Conservation (phyloP, 2,797 vertebrate genomes). For the Mormyrops boulengeri region DNA sequence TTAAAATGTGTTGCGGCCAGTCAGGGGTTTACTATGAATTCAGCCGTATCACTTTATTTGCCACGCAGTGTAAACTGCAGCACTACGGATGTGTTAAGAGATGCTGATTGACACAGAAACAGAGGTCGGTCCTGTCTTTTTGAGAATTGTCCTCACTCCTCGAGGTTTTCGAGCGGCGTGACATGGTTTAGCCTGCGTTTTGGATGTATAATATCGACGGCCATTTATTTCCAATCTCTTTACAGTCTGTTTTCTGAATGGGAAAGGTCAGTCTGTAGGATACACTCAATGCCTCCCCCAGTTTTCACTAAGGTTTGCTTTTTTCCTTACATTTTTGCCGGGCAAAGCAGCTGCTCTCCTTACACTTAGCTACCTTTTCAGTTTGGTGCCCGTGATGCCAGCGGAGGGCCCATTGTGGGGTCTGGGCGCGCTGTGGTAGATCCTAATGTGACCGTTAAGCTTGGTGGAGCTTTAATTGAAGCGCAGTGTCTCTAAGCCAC, state of each 20-base stretch:
- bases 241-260: not conserved
- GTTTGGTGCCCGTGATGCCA: not conserved
- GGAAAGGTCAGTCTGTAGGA: not conserved
- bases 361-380: not conserved
- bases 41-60: not conserved
- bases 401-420: not conserved
- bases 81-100: not conserved
- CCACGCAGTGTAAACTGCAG: not conserved
- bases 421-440: not conserved
- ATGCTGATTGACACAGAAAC: not conserved
- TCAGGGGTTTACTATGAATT: not conserved
- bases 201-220: not conserved
- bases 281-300: not conserved
- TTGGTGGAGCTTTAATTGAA: not conserved
- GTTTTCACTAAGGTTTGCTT: not conserved
- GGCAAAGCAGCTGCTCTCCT: not conserved
- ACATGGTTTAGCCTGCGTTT: not conserved
- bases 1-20: not conserved
- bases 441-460: not conserved
- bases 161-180: not conserved
- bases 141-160: not conserved
- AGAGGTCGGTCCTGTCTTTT: not conserved
- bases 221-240: not conserved
- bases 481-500: not conserved
- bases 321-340: too few species aligned